Evolutionary conservation across 2,888 invertebrate species (phyloP), one percentile per base, ranked within the genome.

Genomic region (Mycogona germanica): DNA sequence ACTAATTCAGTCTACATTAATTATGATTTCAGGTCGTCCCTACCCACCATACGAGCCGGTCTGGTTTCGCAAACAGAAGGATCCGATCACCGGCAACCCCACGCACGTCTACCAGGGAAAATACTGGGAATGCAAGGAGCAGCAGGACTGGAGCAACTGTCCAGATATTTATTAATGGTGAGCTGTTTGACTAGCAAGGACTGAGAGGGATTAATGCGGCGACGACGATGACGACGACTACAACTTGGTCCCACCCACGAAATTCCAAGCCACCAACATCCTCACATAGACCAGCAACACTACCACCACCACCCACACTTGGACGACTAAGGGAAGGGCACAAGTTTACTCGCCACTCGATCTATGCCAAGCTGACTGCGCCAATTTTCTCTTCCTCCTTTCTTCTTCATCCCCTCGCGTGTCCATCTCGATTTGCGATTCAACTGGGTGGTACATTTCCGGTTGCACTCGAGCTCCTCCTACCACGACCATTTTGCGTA

Each of bases 121-220:
- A 62, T 98, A 98, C 74, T 98, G 98, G 98, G 78, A 85, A 57
- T 79, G 81, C 71, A 98, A 97, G 75, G 78, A 78, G 61, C 79
- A 78, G 62, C 80, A 82, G 68, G 87, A 96, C 69, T 99, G 97
- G 96, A 70, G 77, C 54, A 73, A 71, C 64, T 96, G 96, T 75
- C 96, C 96, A 42, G 82, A 89, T 71, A 93, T 98, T 69, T 95
- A 82, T 65, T 70, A 52, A 55, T 32, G 32, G 48, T 48, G 21
- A 25, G 35, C n/a, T n/a, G n/a, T n/a, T n/a, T n/a, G n/a, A 35
- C 12, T 35, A n/a, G 35, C 35, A 35, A 35, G 12, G 35, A n/a
- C n/a, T n/a, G n/a, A n/a, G n/a, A n/a, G n/a, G n/a, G n/a, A n/a
- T n/a, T n/a, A n/a, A n/a, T n/a, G n/a, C n/a, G n/a, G n/a, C n/a